Conservation (phyloP, 2,888 invertebrate species). For the Acrobasis suavella region DNA sequence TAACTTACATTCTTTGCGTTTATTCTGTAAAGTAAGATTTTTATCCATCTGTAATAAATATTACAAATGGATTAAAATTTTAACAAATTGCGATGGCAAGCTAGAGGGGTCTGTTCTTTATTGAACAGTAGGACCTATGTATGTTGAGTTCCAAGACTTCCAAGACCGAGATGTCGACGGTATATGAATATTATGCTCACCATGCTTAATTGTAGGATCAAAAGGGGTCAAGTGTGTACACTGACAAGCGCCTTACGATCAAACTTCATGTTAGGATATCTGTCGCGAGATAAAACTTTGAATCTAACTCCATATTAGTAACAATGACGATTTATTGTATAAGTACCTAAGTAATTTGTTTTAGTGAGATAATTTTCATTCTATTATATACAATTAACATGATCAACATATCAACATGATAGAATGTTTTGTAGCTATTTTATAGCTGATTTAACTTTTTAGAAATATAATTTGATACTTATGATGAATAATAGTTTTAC, state of each 20-base stretch:
- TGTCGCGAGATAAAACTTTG: constrained; percentile 4
- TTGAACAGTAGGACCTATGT: not conserved
- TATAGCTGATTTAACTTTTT: constrained; percentile 20
- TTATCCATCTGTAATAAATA: not conserved
- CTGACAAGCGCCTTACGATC: constrained; percentile 78
- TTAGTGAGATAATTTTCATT: no score
- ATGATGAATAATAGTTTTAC: no score
- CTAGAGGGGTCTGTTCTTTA: constrained; percentile 10
- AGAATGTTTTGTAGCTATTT: no score
- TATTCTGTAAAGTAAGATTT: not conserved
- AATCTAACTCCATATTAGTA: constrained; percentile 9
- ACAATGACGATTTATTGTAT: no score
- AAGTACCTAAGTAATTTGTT: no score
- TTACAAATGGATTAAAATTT: no score
- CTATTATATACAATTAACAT: no score
- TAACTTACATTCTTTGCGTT: not conserved
- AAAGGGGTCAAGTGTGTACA: constrained; percentile 82
- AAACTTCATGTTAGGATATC: constrained; percentile 56
- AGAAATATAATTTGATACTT: no score
- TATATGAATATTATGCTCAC: constrained; percentile 42
- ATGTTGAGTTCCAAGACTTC: not conserved
- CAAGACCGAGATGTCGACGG: constrained; percentile 21
- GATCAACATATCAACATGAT: no score
- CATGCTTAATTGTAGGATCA: constrained; percentile 80
- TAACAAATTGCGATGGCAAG: not conserved